These are phyloP conservation scores for Amyelois transitella DNA, from an alignment of 1,140 invertebrate genomes.

Conservation along the genomic window DNA sequence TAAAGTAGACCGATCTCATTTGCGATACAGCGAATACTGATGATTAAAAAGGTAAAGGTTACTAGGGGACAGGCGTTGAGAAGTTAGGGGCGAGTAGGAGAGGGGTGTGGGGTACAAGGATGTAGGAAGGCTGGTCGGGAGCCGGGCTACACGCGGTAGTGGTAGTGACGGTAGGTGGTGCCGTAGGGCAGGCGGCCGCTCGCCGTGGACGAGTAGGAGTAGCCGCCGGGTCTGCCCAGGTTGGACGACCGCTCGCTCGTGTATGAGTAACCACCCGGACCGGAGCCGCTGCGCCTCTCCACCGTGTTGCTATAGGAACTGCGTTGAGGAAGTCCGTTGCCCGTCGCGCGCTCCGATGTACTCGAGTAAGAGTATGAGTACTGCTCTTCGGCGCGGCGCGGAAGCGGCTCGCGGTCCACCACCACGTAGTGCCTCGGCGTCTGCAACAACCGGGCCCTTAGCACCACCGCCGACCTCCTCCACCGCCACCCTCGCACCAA, in stretches of 20 bases:
- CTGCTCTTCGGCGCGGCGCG: conserved; percentile 82
- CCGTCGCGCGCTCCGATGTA: conserved; percentile 61
- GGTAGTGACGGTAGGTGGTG: conserved; percentile 87
- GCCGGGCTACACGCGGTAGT: conserved; percentile 85
- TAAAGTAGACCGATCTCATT: conserved; percentile 65
- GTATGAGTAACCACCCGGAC: conserved; percentile 82
- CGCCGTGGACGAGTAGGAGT: conserved; percentile 84
- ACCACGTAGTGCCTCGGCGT: conserved; percentile 90
- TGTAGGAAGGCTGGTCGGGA: conserved; percentile 35
- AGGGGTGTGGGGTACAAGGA: conserved; percentile 20
- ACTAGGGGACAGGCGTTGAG: conserved; percentile 16
- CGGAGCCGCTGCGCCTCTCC: conserved; percentile 79
- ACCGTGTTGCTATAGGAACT: conserved; percentile 79
- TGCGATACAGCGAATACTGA: conserved; percentile 68
- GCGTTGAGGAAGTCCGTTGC: conserved; percentile 74
- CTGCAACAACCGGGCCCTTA: conserved; percentile 76
- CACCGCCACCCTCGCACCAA: conserved; percentile 50
- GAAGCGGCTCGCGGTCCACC: conserved; percentile 81
- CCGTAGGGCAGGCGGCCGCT: conserved; percentile 86
- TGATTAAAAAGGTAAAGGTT: conserved; percentile 30
- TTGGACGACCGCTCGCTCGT: conserved; percentile 82
- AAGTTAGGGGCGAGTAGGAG: conserved; percentile 24
- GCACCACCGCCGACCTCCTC: conserved; percentile 27
- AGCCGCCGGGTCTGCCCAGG: conserved; percentile 84
- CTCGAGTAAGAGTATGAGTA: conserved; percentile 89